phyloP scores from a whole-genome alignment of 2,888 invertebrate species.

The Lasius fuliginosus region DNA sequence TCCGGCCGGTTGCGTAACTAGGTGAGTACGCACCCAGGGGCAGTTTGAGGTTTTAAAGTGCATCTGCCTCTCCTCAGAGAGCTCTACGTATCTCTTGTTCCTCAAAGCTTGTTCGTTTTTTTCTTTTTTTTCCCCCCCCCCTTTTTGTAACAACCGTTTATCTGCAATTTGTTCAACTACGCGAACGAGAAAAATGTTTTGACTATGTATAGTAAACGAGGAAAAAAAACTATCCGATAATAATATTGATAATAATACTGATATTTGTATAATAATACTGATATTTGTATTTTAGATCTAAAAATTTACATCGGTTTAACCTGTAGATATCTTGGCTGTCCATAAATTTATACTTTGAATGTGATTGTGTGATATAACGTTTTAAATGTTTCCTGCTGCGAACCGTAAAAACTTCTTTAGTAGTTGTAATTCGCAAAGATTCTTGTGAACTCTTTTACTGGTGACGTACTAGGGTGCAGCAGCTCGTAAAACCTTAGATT shows the following conservation, averaged over 20 bases:
- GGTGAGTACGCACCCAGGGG: conserved; percentile 29
- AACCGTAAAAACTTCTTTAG: conserved; percentile 5
- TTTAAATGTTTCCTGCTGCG: background rate
- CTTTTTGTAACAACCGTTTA: background rate
- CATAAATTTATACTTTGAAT: background rate
- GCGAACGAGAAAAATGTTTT: background rate
- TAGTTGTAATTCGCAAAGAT: conserved; percentile 5
- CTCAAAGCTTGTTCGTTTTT: background rate
- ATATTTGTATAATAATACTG: background rate
- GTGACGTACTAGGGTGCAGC: background rate
- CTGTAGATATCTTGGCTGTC: background rate
- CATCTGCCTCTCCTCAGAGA: background rate
- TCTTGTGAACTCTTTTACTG: background rate
- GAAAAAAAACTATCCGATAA: conserved; percentile 1
- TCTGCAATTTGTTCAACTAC: conserved; percentile 22
- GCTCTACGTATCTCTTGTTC: background rate
- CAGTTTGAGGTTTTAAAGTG: conserved; percentile 42
- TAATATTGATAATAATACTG: background rate
- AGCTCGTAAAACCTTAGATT: background rate
- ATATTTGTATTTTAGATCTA: background rate
- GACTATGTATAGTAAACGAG: conserved; percentile 9
- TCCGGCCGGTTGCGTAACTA: conserved; percentile 41
- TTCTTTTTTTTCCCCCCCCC: background rate
- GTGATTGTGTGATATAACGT: background rate
- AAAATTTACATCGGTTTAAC: too few species aligned